phyloP scores from a whole-genome alignment of 1,140 invertebrate species.

The Drosophila navojoa region DNA sequence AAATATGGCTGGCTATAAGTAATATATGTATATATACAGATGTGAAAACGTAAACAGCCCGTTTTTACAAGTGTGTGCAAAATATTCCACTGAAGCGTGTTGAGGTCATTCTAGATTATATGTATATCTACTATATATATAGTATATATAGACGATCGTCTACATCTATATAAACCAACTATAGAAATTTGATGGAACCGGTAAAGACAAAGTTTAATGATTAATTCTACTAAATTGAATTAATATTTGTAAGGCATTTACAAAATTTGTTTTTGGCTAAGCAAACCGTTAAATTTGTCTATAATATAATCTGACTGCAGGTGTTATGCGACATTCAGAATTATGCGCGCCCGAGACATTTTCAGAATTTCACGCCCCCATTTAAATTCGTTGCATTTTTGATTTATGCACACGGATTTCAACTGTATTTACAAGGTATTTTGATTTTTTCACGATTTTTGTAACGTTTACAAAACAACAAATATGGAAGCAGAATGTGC shows the following conservation, averaged over 20 bases:
- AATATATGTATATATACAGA: slow-evolving; percentile 31
- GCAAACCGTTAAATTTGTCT: slow-evolving; percentile 8
- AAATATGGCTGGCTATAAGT: slow-evolving; percentile 41
- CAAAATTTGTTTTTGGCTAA: slow-evolving; percentile 9
- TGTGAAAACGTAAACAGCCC: slow-evolving; percentile 47
- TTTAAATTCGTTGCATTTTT: slow-evolving; percentile 31
- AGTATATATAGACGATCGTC: background rate
- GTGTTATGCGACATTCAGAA: slow-evolving; percentile 33
- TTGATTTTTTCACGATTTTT: no score
- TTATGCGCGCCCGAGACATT: slow-evolving; percentile 6
- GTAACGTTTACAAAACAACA: no score
- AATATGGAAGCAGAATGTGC: no score
- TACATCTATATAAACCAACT: slow-evolving; percentile 12
- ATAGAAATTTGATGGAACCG: background rate
- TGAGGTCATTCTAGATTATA: slow-evolving; percentile 60
- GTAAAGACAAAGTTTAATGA: background rate
- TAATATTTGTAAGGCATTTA: slow-evolving; percentile 7
- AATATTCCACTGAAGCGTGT: slow-evolving; percentile 63
- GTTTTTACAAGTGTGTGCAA: slow-evolving; percentile 46
- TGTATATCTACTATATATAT: slow-evolving; percentile 3
- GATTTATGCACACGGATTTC: slow-evolving; percentile 35
- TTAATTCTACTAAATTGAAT: slow-evolving; percentile 14
- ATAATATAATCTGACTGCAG: slow-evolving; percentile 16
- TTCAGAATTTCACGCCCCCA: slow-evolving; percentile 38
- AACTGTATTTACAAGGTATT: background rate